Evolutionary conservation across 2,888 invertebrate genomes (phyloP).

Genomic region (Autographa pulchrina): DNA sequence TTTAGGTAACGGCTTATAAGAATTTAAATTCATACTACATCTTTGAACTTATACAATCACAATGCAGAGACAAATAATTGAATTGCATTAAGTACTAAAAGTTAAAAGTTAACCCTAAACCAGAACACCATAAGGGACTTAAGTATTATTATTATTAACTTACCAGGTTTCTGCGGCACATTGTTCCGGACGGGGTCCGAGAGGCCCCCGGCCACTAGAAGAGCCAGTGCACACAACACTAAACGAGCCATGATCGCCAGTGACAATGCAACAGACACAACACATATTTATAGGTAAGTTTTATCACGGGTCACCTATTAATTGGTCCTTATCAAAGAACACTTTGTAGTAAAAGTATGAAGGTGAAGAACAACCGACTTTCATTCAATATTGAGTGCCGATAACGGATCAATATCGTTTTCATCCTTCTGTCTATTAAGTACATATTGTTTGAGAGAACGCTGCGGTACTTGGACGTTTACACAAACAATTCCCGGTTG

Average conservation of each 20-base stretch:
- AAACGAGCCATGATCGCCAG: conserved; percentile 77
- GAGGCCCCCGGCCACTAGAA: conserved; percentile 76
- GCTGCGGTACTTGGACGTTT: conserved; percentile 19
- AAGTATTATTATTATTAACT: conserved; percentile 53
- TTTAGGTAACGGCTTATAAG: too few species aligned
- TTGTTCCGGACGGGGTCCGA: conserved; percentile 68
- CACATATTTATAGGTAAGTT: conserved; percentile 64
- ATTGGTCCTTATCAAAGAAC: conserved; percentile 47
- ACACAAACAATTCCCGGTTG: conserved; percentile 35
- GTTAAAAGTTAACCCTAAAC: not conserved
- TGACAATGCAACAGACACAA: conserved; percentile 53
- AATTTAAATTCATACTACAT: too few species aligned
- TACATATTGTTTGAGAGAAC: conserved; percentile 27
- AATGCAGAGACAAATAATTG: too few species aligned
- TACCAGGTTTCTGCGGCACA: conserved; percentile 74
- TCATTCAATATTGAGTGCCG: conserved; percentile 30
- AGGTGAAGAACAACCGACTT: conserved; percentile 43
- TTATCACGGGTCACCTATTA: conserved; percentile 58
- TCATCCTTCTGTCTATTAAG: conserved; percentile 24
- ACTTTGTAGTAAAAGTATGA: conserved; percentile 44
- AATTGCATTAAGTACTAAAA: not conserved
- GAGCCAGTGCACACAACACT: conserved; percentile 76
- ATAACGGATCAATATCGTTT: conserved; percentile 44
- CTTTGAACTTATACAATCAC: too few species aligned
- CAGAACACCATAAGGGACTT: not conserved